Evolutionary conservation across 1,140 invertebrate species (phyloP), one percentile per base, ranked within the genome.

Genomic region (Brachionus plicatilis): DNA sequence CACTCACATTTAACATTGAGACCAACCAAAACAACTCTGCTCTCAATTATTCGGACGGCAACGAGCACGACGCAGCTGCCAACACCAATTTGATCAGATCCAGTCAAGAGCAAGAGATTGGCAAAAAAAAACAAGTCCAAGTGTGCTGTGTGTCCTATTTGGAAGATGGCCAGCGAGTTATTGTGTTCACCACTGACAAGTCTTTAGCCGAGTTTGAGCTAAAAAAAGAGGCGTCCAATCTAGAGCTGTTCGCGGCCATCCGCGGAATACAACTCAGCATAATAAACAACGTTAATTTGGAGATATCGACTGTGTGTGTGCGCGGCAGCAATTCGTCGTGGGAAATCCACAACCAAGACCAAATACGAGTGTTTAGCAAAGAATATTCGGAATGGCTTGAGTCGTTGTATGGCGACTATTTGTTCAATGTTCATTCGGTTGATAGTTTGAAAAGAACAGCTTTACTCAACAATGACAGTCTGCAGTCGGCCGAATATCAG

Each of bases 61-160:
- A 20, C n/a, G 43, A 76, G 14, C 17, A 76, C 17, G 72, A 76
- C 11, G 45, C 20, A 9, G 76, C n/a, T 7, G 29, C 20, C 20
- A 65, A 50, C 0, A 50, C 2, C 14, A 80, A 29, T 65, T 37
- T 56, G 24, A 65, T 65, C 17, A 60, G 41, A 65, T n/a, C 43
- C 7, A 80, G 53, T 9, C 29, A 65, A 56, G 17, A 4, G 7
- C 29, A 65, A 56, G 17, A 4, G 7, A 4, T 37, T 2, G 1
- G 2, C 17, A 43, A 41, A 20, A n/a, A 43, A 47, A 76, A 12
- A 14, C 24, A 89, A 85, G 90, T 94, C 8, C 90, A 92, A 2
- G 92, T 95, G n/a, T 94, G 94, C 86, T 95, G 94, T 94, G 92
- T 94, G 43, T 94, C 93, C 76, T 94, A 93, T 85, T 91, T 94